Conservation (phyloP, 2,888 invertebrate species). For the Branchellion lobata region DNA sequence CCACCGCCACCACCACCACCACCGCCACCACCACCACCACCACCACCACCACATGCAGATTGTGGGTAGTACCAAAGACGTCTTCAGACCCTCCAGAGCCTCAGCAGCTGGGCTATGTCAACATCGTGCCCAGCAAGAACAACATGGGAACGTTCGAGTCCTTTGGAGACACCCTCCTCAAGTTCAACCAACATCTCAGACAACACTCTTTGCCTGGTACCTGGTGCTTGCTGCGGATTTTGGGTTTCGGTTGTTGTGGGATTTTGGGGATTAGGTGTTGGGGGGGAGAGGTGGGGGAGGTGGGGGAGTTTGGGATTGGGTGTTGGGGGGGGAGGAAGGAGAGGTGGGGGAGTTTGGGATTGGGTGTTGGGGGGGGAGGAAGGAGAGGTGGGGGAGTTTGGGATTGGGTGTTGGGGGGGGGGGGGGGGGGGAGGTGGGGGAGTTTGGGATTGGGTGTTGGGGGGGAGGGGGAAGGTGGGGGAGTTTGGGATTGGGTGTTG, state of each 20-base stretch:
- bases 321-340: no score
- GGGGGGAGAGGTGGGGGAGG: not conserved
- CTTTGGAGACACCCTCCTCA: slow-evolving; percentile 52
- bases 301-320: no score
- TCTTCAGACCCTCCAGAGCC: slow-evolving; percentile 48
- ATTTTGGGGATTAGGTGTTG: not conserved
- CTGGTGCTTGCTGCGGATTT: no score
- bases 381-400: no score
- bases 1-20: not conserved
- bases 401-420: no score
- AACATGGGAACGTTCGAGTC: slow-evolving; percentile 52
- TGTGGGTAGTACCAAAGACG: slow-evolving; percentile 52
- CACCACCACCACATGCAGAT: slow-evolving; percentile 34
- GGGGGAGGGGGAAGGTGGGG: no score
- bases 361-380: no score
- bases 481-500: no score
- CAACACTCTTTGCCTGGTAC: slow-evolving; percentile 52
- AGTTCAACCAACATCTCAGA: slow-evolving; percentile 52
- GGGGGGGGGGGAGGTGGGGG: no score
- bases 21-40: not conserved
- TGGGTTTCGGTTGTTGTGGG: not conserved
- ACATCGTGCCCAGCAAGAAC: slow-evolving; percentile 52
- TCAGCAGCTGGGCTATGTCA: slow-evolving; percentile 53
- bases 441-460: no score
- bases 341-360: no score